Evolutionary conservation across 2,888 invertebrate genomes (phyloP).

Genomic region (Balanococcus diminutus): DNA sequence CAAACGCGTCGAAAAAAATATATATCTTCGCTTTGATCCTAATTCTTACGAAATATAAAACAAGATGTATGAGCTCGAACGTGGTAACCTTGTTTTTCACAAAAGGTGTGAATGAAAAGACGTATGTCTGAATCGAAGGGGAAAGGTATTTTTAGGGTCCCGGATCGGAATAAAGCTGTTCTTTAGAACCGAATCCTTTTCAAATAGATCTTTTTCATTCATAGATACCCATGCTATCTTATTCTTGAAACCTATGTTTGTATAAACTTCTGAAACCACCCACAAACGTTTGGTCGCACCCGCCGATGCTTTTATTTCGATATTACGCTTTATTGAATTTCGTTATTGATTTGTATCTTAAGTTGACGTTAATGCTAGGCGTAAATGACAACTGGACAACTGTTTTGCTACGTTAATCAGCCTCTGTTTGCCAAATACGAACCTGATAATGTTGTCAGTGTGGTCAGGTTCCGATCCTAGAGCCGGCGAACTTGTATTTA

Average conservation of each 20-base stretch:
- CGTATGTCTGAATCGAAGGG: constrained; percentile 24
- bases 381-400: constrained; percentile 45
- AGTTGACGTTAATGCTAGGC: constrained; percentile 44
- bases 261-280: constrained; percentile 48
- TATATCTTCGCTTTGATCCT: constrained; percentile 25
- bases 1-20: constrained; percentile 27
- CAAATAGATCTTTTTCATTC: constrained; percentile 34
- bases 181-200: constrained; percentile 21
- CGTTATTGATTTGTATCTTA: constrained; percentile 40
- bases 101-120: constrained; percentile 45
- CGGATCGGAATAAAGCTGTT: not conserved
- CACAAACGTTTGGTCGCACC: constrained; percentile 4
- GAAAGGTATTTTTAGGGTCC: constrained; percentile 38
- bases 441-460: not conserved
- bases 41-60: constrained; percentile 51
- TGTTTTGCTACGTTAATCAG: constrained; percentile 40
- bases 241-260: constrained; percentile 43
- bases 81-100: constrained; percentile 51
- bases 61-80: constrained; percentile 44
- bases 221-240: constrained; percentile 2
- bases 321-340: not conserved
- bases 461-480: not conserved
- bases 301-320: constrained; percentile 27
- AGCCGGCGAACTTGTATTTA: not conserved
- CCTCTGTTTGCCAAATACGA: not conserved